Base-by-base conservation (phyloP, 2,113 vertebrate species). In the Callionymus lyra region DNA sequence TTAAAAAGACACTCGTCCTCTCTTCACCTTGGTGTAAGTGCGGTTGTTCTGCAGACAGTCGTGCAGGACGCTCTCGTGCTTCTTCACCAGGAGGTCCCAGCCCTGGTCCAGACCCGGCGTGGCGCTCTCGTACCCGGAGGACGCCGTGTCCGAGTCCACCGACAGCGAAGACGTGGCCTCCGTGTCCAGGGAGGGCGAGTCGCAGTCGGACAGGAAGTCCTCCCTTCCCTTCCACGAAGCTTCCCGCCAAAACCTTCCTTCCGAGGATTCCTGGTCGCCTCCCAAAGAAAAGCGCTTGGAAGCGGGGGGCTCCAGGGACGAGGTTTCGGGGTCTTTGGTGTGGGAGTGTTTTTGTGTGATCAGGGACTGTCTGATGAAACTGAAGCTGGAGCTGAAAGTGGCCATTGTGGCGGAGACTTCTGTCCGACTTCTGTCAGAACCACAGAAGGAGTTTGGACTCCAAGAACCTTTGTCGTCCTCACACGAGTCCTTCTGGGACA, bases 291-390 rank as follows among this genome's bases (percentile, higher is more conserved):
- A 16, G 6, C 46, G 61, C 38, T 53, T 71, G 16, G 51, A 53
- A 12, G 52, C 41, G 35, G 2, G 16, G 13, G 48, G 53, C 38
- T 47, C 35, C 3, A 44, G 31, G 18, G 45, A 10, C 37, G 54
- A 31, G 8, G 16, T 16, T 8, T 19, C 34, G 12, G 61, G 55
- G 41, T 70, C 31, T 18, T 10, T 12, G 44, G 12, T 13, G 44
- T 10, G 9, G 45, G 59, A 15, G 19, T 41, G 17, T 9, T 16
- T 6, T 39, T 61, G 39, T 12, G 70, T 38, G 21, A 18, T 63
- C 6, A 93, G 64, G 0, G 90, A 92, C 37, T 89, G 79, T 32
- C 71, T 85, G 51, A 97, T 95, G 66, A 97, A 97, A 65, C 89
- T 93, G 47, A 97, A 95, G 65, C 67, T 90, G 36, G 93, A 97